Evolutionary conservation across 2,888 invertebrate genomes (phyloP).

Genomic region (Cryptocephalus primarius): DNA sequence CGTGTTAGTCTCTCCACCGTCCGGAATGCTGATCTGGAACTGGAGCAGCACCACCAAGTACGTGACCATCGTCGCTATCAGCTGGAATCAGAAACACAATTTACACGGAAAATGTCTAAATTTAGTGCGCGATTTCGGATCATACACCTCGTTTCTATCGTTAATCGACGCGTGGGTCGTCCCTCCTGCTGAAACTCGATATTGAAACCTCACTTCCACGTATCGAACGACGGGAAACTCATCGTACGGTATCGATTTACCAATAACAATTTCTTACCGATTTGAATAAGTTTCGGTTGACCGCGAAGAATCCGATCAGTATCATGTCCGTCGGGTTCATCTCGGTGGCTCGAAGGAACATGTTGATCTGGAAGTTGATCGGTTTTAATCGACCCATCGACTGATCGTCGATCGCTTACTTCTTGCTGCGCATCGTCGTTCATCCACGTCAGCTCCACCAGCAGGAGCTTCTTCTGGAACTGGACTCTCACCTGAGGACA

Average conservation of each 20-base stretch:
- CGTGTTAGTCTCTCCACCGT: conserved; percentile 30
- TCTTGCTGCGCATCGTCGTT: conserved; percentile 65
- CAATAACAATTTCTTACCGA: conserved; percentile 41
- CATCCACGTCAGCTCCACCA: conserved; percentile 67
- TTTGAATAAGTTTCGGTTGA: conserved; percentile 61
- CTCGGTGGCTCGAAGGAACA: conserved; percentile 65
- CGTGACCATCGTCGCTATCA: conserved; percentile 66
- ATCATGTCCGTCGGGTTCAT: conserved; percentile 68
- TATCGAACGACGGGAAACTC: too few relatives aligned
- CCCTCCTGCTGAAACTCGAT: too few relatives aligned
- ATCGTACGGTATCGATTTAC: too few relatives aligned
- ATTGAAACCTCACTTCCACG: too few relatives aligned
- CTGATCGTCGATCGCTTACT: conserved; percentile 18
- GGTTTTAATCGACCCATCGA: background rate
- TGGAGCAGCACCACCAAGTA: conserved; percentile 63
- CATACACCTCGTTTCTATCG: too few relatives aligned
- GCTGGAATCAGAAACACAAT: conserved; percentile 34
- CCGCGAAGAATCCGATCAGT: conserved; percentile 62
- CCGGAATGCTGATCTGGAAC: conserved; percentile 67
- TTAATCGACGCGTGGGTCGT: too few relatives aligned
- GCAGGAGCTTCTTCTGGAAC: conserved; percentile 61
- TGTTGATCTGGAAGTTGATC: conserved; percentile 43
- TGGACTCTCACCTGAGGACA: conserved; percentile 50
- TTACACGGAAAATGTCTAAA: too few relatives aligned
- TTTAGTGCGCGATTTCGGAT: too few relatives aligned